Percentiles rank a stretch among this genome's conserved stretches.
These are phyloP conservation scores for Chaetorhynchus papuensis DNA, from an alignment of 2,113 vertebrate species.

Conservation along the genomic window DNA sequence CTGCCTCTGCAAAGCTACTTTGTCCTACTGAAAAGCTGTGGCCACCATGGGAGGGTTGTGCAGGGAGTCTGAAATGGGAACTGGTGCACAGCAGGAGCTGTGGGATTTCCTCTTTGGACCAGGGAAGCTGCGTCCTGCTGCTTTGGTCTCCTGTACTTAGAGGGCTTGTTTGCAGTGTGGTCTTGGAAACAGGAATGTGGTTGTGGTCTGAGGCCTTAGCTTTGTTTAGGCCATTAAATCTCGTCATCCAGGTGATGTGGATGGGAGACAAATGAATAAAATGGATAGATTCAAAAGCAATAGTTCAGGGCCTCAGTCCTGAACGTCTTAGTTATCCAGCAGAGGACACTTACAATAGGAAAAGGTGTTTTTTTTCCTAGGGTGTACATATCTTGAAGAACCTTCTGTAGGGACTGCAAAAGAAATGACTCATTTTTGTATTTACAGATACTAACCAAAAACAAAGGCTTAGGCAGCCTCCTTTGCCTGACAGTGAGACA, in stretches of 20 bases:
- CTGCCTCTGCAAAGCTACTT: background rate
- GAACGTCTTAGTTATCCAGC: background rate
- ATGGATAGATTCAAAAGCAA: background rate
- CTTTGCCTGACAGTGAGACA: background rate
- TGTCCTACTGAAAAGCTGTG: background rate
- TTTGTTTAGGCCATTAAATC: background rate
- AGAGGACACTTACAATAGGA: background rate
- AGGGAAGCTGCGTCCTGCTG: background rate
- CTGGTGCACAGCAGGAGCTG: background rate
- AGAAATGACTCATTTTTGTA: background rate
- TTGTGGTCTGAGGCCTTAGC: background rate
- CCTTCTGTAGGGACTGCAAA: background rate
- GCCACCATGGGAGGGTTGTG: background rate
- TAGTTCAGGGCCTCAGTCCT: background rate
- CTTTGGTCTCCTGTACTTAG: background rate
- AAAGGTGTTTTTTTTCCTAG: background rate
- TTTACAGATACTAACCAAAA: background rate
- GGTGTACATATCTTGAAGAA: background rate
- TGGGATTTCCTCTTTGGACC: accelerated
- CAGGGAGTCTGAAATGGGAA: too few species aligned
- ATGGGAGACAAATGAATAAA: background rate
- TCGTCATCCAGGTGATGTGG: background rate
- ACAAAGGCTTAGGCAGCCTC: background rate
- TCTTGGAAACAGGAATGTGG: background rate
- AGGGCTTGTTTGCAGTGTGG: background rate